Percentiles rank a stretch among this genome's conserved stretches.
phyloP scores from a whole-genome alignment of 2,888 invertebrate species.

The Fragum sueziense region DNA sequence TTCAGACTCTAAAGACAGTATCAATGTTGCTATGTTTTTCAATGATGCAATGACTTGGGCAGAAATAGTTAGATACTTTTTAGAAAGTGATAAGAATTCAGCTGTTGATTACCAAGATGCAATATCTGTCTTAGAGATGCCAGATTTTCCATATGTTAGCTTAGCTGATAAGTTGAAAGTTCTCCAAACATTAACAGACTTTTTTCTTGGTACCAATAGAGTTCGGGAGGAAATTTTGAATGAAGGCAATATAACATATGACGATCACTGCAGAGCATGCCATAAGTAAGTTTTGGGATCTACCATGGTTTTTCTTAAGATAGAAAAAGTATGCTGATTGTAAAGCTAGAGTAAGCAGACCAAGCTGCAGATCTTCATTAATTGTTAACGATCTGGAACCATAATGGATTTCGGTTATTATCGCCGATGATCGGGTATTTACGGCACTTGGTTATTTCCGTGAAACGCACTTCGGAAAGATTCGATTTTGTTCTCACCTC shows the following conservation, averaged over 20 bases:
- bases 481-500: too few relatives aligned
- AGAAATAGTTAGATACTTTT: conserved; percentile 93
- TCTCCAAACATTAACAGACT: conserved; percentile 95
- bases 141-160: conserved; percentile 78
- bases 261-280: conserved; percentile 83
- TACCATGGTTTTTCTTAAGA: too few relatives aligned
- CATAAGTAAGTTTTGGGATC: conserved; percentile 79
- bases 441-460: too few relatives aligned
- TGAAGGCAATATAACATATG: conserved; percentile 88
- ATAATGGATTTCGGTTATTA: too few relatives aligned
- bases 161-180: conserved; percentile 80
- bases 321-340: too few relatives aligned
- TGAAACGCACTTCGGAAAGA: too few relatives aligned
- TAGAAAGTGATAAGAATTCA: conserved; percentile 93
- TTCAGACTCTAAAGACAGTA: conserved; percentile 97
- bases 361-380: too few relatives aligned
- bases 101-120: conserved; percentile 83
- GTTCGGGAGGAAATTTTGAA: conserved; percentile 96
- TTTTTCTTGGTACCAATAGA: conserved; percentile 95
- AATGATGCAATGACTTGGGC: conserved; percentile 98
- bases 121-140: conserved; percentile 73
- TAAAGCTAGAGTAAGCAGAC: too few relatives aligned
- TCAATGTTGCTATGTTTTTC: conserved; percentile 95
- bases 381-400: too few relatives aligned
- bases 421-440: too few relatives aligned